Evolutionary conservation across 1,140 invertebrate genomes (phyloP), one percentile per base, ranked within the genome.

Genomic region (Heliothis virescens): DNA sequence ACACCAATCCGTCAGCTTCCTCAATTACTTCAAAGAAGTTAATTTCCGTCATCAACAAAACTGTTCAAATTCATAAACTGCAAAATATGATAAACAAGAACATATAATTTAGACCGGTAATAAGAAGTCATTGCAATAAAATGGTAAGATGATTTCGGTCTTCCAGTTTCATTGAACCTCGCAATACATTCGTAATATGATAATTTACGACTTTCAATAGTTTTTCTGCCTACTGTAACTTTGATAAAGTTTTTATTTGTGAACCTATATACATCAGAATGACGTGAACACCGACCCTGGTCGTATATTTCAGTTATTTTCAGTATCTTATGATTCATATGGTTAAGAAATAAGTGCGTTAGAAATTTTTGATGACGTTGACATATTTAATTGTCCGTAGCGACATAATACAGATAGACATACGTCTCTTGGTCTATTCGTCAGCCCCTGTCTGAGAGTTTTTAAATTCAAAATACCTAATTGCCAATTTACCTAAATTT

Each of bases 301-400:
- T 73, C 34, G 62, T 69, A 53, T 77, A 21, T 67, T 79, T 79
- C 18, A 76, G 65, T 79, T 82, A 80, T 82, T 82, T 83, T 82
- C 55, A 60, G 81, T 62, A 55, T 81, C 73, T 34, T 77, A 71
- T 80, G 76, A 81, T 83, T 79, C 82, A 81, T 65, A 78, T 78
- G 71, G 71, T 72, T 71, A 79, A 72, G 78, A 65, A 60, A 55
- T 29, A 60, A 76, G 63, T n/a, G n/a, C 55, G 73, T 81, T 63
- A 77, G 63, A 74, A 79, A 62, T 63, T 48, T 74, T 63, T 48
- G 53, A 76, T 76, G 74, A 76, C 74, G 60, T 34, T 65, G 74
- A 65, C 60, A 63, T 16, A 50, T 26, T 53, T 76, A 63, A 76
- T 65, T 76, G 74, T 60, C 60, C 53, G 9, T 41, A 41, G 9